Evolutionary conservation across 2,113 vertebrate genomes (phyloP).

Genomic region (Embiotoca jacksoni): DNA sequence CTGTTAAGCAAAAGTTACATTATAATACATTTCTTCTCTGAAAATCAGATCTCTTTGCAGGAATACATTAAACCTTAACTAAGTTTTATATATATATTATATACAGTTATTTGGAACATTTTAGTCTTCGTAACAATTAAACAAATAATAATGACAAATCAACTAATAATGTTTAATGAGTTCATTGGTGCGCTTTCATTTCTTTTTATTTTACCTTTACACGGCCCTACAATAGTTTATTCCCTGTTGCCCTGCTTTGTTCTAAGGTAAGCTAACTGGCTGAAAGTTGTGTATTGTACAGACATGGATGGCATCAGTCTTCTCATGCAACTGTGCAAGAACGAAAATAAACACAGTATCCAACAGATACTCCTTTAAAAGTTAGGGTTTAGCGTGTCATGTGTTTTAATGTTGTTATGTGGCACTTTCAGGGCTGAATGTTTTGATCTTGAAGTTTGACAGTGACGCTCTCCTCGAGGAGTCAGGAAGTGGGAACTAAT

Average conservation of each 20-base stretch:
- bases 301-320: neutral
- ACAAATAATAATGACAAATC: too few species aligned
- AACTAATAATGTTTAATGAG: too few species aligned
- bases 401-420: neutral
- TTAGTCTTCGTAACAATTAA: too few species aligned
- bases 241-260: conserved; percentile 1
- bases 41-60: too few species aligned
- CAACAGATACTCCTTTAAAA: neutral
- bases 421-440: conserved; percentile 8
- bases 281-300: neutral
- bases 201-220: neutral
- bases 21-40: too few species aligned
- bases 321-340: neutral
- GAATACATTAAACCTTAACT: too few species aligned
- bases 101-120: too few species aligned
- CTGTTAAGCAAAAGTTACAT: too few species aligned
- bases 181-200: neutral
- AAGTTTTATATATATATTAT: too few species aligned
- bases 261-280: neutral
- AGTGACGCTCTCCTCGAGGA: conserved; percentile 28
- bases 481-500: conserved; percentile 68
- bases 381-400: neutral
- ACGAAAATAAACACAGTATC: neutral
- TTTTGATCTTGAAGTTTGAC: conserved; percentile 9
- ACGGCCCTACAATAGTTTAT: neutral